Conservation (phyloP, 2,797 vertebrate species). For the Phoebastria nigripes region DNA sequence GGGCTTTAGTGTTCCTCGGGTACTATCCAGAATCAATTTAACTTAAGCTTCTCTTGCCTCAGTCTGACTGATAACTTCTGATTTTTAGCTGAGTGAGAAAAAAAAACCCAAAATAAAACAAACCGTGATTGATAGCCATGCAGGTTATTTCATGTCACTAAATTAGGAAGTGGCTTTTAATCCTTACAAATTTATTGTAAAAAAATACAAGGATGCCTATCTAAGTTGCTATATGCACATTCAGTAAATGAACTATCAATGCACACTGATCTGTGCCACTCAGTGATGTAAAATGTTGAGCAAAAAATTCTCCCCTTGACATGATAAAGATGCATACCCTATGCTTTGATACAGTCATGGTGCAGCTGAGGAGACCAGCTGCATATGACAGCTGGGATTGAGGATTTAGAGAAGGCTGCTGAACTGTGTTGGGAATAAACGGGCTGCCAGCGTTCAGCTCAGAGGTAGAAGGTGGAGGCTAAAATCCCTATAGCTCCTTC, state of each 20-base stretch:
- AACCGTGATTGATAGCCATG: not conserved
- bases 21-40: conserved; percentile 19
- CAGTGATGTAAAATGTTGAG: not conserved
- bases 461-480: not conserved
- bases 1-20: not conserved
- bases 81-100: not conserved
- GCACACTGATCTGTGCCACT: not conserved
- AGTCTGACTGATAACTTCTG: not conserved
- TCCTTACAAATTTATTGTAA: not conserved
- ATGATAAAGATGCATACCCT: not conserved
- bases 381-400: not conserved
- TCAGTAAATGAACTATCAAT: not conserved
- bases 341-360: not conserved
- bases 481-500: not conserved
- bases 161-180: not conserved
- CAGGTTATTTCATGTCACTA: not conserved
- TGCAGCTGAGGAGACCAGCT: not conserved
- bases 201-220: not conserved
- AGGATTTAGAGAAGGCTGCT: not conserved
- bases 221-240: not conserved
- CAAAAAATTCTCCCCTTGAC: not conserved
- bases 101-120: not conserved
- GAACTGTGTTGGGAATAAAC: not conserved
- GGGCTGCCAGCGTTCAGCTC: not conserved
- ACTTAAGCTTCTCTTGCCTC: not conserved